Conservation (phyloP, 1,140 invertebrate species). For the Drosophila ficusphila region DNA sequence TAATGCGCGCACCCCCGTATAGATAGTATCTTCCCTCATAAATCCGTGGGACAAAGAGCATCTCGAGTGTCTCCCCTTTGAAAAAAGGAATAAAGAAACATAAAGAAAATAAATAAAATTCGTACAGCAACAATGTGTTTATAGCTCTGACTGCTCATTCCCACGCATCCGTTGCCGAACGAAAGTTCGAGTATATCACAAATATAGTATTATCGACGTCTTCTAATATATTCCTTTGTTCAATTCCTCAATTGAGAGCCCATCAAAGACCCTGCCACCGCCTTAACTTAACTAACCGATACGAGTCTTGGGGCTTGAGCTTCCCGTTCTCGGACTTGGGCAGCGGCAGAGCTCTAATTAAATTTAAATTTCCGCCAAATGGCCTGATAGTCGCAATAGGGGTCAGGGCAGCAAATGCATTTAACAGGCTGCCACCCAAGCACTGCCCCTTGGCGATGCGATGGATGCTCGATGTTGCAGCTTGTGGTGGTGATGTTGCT, state of each 20-base stretch:
- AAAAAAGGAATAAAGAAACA: background rate
- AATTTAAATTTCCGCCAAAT: constrained; percentile 60
- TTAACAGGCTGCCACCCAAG: constrained; percentile 40
- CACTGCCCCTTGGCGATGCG: constrained; percentile 9
- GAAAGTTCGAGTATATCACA: constrained; percentile 10
- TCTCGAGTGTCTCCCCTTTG: background rate
- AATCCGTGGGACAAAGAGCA: constrained; percentile 13
- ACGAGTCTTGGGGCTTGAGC: constrained; percentile 2
- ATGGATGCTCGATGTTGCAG: background rate
- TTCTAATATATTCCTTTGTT: constrained; percentile 43
- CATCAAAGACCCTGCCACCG: constrained; percentile 23
- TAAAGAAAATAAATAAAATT: constrained; percentile 26
- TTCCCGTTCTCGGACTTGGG: constrained; percentile 10
- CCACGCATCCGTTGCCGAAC: constrained; percentile 30
- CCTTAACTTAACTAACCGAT: constrained; percentile 27
- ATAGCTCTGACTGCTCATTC: constrained; percentile 4
- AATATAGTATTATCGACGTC: constrained; percentile 31
- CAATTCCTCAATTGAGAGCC: constrained; percentile 32
- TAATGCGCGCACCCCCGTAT: constrained; percentile 32
- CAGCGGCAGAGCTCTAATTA: constrained; percentile 46
- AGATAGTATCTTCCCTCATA: constrained; percentile 24
- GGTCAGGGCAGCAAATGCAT: constrained; percentile 45
- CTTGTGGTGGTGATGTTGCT: background rate
- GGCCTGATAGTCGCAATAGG: constrained; percentile 53
- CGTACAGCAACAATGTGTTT: constrained; percentile 5